Base-by-base conservation (phyloP, 2,797 vertebrate genomes). In the Liparis tanakae region DNA sequence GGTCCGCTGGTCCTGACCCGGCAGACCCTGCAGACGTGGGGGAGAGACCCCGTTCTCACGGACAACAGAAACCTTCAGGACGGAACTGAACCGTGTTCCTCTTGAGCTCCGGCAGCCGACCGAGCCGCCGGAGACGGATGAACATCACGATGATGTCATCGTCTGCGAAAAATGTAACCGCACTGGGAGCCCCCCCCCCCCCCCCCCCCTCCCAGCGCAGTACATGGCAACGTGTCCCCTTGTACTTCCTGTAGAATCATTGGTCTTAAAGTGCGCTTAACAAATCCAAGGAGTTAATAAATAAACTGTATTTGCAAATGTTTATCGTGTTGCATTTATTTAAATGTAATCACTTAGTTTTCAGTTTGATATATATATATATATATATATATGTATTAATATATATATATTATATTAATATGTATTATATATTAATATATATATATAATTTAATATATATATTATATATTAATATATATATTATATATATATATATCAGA, bases 1-100 rank as follows among this genome's bases (percentile, higher is more conserved):
- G 74, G 97, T 98, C 39, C 95, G 97, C 77, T 98, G 97, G 97
- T 94, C 92, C 71, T 95, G 94, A 90, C 39, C 63, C 5, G n/a
- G 34, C 43, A 17, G 64, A 44, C 43, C 12, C 39, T 13, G 50
- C 50, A 25, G 50, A 6, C 3, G 51, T 6, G 51, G 6, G 20
- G 51, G 13, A 3, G 51, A 0, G 20, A n/a, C 20, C 4, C 1
- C n/a, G n/a, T 22, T 51, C 48, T 51, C 48, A 1, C 33, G 0
- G 7, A 41, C 12, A 60, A 4, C 18, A 33, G 58, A 39, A 6
- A 2, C 41, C 2, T 10, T 15, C 2, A 3, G 22, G 48, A 36
- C n/a, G 34, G 55, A 51, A 30, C 36, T 39, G 50, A 39, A 3
- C 61, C 25, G 20, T 4, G n/a, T n/a, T 3, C 3, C 15, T 25